Evolutionary conservation across 2,113 vertebrate species (phyloP), one percentile per base, ranked within the genome.

Genomic region (Zootoca vivipara): DNA sequence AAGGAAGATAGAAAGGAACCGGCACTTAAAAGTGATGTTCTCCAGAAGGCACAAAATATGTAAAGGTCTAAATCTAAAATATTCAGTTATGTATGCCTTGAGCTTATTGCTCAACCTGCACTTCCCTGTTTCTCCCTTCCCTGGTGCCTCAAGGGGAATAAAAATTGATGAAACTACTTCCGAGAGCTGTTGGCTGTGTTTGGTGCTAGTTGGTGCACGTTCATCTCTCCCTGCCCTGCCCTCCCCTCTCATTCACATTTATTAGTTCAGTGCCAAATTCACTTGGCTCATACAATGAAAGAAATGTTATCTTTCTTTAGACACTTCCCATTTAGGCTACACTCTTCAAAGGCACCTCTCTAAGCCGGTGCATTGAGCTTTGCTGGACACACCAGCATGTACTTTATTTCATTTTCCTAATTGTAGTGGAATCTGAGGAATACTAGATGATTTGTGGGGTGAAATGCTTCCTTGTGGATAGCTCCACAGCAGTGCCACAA

Each of bases 101-200:
- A 80, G 42, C 65, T 87, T 84, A 90, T 3, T 0, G 82, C 83
- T 91, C 89, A 1, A 1, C 72, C 88, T 85, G 70, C 87, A 26
- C 87, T 92, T 89, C 86, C 79, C 85, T 67, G 86, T 75, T 52
- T 89, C 81, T 93, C 69, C 10, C 87, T 77, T 64, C 78, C 26
- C 65, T 42, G 4, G 87, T 88, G 90, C 91, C 93, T 94, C 82
- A 92, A 95, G 93, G 90, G 85, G 88, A 91, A 93, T 78, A 94
- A 94, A 62, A 93, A 95, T 92, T 95, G 93, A 95, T 94, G 94
- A 91, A 90, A 92, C 86, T 2, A 26, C 83, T 95, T 95, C 95
- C 92, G 93, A 94, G 93, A 89, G 91, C 87, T 90, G 93, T 89
- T 95, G 93, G 92, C 89, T 90, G 89, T 86, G 89, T 93, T 94